Conservation (phyloP, 1,140 invertebrate species). For the Hyphantria cunea region DNA sequence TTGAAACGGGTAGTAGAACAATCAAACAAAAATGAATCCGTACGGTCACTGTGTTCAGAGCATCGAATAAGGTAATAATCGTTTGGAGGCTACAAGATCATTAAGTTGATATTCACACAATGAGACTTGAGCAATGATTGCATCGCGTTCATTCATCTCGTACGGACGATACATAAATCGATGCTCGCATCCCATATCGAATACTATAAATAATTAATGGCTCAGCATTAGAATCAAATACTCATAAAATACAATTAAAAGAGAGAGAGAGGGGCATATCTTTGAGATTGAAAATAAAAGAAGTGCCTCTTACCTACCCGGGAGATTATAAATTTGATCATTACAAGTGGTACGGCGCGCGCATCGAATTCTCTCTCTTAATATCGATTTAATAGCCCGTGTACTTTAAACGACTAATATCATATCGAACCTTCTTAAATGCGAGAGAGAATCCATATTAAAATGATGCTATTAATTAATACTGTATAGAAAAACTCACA, state of each 20-base stretch:
- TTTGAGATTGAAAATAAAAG: slow-evolving; percentile 75
- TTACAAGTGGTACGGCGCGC: slow-evolving; percentile 74
- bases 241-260: slow-evolving; percentile 82
- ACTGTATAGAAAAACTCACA: slow-evolving; percentile 28
- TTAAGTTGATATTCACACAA: slow-evolving; percentile 44
- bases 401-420: slow-evolving; percentile 69
- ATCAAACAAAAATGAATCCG: slow-evolving; percentile 19
- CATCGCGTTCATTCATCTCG: slow-evolving; percentile 63
- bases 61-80: slow-evolving; percentile 25
- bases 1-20: slow-evolving; percentile 3
- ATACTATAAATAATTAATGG: slow-evolving; percentile 81
- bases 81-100: slow-evolving; percentile 29
- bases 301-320: slow-evolving; percentile 75
- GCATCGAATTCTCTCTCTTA: slow-evolving; percentile 71
- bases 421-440: slow-evolving; percentile 55
- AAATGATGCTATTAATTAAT: slow-evolving; percentile 49
- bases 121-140: slow-evolving; percentile 53
- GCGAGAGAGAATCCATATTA: slow-evolving; percentile 23
- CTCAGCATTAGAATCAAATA: slow-evolving; percentile 80
- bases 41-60: background rate
- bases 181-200: slow-evolving; percentile 72
- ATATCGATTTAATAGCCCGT: slow-evolving; percentile 72
- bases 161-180: slow-evolving; percentile 69
- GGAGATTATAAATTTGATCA: slow-evolving; percentile 80
- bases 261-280: slow-evolving; percentile 77